phyloP scores from a whole-genome alignment of 2,113 vertebrate species.

The Chiloscyllium plagiosum region DNA sequence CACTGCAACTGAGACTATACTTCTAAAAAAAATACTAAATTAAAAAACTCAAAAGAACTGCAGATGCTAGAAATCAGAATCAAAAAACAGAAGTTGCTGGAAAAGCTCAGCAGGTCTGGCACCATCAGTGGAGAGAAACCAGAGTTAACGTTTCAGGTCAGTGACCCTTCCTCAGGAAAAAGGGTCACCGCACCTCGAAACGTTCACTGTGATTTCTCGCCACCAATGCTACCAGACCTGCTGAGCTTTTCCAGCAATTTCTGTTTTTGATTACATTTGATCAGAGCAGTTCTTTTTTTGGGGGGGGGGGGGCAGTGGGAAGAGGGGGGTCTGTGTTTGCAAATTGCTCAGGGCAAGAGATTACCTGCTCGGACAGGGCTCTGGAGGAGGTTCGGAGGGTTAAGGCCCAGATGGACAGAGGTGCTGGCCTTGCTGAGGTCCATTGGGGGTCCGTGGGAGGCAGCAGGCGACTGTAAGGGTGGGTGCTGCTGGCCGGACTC shows the following conservation, averaged over 20 bases:
- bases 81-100: no score
- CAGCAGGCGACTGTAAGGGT: constrained; percentile 51
- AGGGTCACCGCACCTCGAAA: no score
- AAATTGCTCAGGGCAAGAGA: neutral
- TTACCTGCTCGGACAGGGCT: constrained; percentile 78
- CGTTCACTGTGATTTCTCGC: no score
- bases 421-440: constrained; percentile 81
- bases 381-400: constrained; percentile 75
- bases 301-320: neutral
- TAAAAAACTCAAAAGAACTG: no score
- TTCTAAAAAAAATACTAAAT: neutral
- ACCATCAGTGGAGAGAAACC: no score
- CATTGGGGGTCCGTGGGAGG: constrained; percentile 56
- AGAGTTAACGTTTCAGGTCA: no score
- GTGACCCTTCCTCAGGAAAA: no score
- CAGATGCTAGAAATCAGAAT: no score
- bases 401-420: constrained; percentile 69
- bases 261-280: neutral
- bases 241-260: no score
- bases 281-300: neutral
- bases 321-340: neutral
- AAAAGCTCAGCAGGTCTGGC: no score
- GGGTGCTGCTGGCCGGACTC: constrained; percentile 67
- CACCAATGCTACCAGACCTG: no score
- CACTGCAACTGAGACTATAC: neutral